Base-by-base conservation (phyloP, 2,113 vertebrate genomes). In the Beaufortia kweichowensis region DNA sequence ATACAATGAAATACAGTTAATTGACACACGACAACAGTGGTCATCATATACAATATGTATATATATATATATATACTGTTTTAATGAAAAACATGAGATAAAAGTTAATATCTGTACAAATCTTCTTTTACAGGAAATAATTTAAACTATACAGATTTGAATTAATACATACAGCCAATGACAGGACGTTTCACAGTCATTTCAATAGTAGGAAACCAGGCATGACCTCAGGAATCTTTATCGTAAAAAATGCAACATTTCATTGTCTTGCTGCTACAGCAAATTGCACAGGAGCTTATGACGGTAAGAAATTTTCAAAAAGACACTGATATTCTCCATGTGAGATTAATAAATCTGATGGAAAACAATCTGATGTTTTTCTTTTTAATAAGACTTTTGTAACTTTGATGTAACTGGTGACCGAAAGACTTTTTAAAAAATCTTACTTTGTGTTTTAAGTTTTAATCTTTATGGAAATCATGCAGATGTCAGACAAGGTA, bases 81-180 rank as follows among this genome's bases (percentile, higher is more conserved):
- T 60, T 17, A 86, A 79, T 81, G 82, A 75, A 82, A 87, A 68
- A 83, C 1, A 78, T 81, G 84, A 87, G 82, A 81, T 89, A 87
- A 84, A 83, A 82, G 72, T 77, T 81, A 84, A 78, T 65, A 88
- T 79, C 82, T 88, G 83, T 88, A 91, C 85, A 90, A 78, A 83
- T 81, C 76, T 72, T 77, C 83, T 71, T 79, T 77, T 81, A 67
- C 77, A 80, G 81, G 50, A 83, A 80, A 82, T 86, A 77, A 80
- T 65, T 76, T 56, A 69, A 83, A 73, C 66, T 64, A 79, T 79
- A 85, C 81, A 76, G 46, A 63, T 12, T 76, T 82, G 71, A 73
- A 85, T 79, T 41, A 48, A 86, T 78, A 86, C 82, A 50, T 78
- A 76, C 57, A 79, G 53, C 60, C 75, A 76, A 73, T 39, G 64